Evolutionary conservation across 2,113 vertebrate genomes (phyloP).

Genomic region (Synchiropus splendidus): DNA sequence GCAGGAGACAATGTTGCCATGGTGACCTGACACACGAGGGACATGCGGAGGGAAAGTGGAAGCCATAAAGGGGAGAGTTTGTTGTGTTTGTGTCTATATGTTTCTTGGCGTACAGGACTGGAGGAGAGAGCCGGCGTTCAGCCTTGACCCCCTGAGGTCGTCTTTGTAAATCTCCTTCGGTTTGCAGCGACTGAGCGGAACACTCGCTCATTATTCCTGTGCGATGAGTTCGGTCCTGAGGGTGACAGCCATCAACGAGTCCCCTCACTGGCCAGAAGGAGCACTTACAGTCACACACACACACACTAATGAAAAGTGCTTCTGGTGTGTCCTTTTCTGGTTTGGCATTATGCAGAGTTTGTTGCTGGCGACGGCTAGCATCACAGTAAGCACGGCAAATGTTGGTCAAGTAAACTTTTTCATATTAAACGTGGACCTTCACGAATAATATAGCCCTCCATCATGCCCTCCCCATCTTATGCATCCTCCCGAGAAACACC

Average conservation of each 20-base stretch:
- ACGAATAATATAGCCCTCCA: no score
- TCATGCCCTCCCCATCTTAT: no score
- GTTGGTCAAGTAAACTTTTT: no score
- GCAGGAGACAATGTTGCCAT: slow-evolving; percentile 42
- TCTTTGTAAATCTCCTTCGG: slow-evolving; percentile 38
- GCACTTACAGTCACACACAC: slow-evolving; percentile 10
- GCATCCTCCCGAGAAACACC: no score
- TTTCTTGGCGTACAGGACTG: neutral
- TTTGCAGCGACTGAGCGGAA: slow-evolving; percentile 28
- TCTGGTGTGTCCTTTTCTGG: no score
- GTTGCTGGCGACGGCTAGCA: no score
- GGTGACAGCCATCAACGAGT: slow-evolving; percentile 35
- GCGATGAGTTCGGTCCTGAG: slow-evolving; percentile 28
- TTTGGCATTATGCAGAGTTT: no score
- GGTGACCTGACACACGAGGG: slow-evolving; percentile 33
- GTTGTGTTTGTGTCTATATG: slow-evolving; percentile 1
- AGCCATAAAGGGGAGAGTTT: slow-evolving; percentile 21
- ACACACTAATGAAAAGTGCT: neutral
- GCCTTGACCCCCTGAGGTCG: slow-evolving; percentile 41
- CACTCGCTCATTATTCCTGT: slow-evolving; percentile 47
- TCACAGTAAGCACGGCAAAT: no score
- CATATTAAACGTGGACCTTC: no score
- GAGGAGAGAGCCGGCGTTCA: slow-evolving; percentile 13
- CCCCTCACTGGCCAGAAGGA: slow-evolving; percentile 14
- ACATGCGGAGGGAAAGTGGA: slow-evolving; percentile 19